Conservation (phyloP, 2,888 invertebrate species). For the Ochropleura leucogaster region DNA sequence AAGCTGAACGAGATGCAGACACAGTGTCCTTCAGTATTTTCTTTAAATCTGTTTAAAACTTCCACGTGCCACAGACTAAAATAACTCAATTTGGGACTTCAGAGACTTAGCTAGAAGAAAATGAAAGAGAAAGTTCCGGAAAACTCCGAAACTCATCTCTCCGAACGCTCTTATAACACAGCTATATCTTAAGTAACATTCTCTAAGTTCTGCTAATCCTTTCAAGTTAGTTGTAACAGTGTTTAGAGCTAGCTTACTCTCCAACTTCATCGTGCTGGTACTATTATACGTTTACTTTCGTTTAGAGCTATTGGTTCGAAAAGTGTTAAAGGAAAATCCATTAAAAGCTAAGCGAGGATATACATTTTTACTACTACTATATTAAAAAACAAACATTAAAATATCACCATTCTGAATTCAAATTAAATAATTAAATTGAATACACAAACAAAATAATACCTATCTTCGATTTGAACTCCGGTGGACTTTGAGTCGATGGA, state of each 20-base stretch:
- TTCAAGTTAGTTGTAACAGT: slow-evolving; percentile 19
- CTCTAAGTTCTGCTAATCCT: slow-evolving; percentile 27
- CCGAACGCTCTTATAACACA: not conserved
- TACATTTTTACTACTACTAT: not conserved
- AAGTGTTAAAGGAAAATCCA: not conserved
- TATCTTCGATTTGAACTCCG: no score
- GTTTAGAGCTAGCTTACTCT: slow-evolving; percentile 6
- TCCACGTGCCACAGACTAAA: not conserved
- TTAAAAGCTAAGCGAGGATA: not conserved
- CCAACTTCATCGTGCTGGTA: not conserved
- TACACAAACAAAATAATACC: no score
- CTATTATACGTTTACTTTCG: slow-evolving; percentile 7
- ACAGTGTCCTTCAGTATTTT: not conserved
- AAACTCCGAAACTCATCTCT: slow-evolving; percentile 4
- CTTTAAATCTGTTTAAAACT: not conserved
- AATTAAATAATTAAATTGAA: no score
- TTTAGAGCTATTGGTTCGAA: slow-evolving; percentile 3
- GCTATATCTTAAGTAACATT: slow-evolving; percentile 13
- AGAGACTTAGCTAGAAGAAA: slow-evolving; percentile 15
- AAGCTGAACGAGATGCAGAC: no score
- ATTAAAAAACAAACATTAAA: no score
- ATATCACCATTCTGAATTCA: no score
- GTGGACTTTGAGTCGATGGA: no score
- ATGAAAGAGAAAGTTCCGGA: not conserved
- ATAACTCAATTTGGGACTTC: not conserved